Conservation (phyloP, 1,140 invertebrate species). For the Ips typographus region DNA sequence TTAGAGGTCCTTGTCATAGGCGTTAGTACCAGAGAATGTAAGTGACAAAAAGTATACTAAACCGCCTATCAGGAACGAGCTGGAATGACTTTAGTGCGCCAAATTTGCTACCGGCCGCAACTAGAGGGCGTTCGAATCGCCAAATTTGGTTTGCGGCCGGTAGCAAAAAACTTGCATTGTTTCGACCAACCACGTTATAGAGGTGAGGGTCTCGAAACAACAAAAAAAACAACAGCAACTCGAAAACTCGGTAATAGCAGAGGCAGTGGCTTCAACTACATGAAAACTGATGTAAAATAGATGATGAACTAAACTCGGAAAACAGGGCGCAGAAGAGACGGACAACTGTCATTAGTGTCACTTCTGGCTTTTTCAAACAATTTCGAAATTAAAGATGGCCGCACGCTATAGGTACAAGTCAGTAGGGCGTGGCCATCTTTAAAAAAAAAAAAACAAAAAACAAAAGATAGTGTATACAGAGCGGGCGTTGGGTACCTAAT, state of each 20-base stretch:
- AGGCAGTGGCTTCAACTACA: constrained; percentile 24
- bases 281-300: not conserved
- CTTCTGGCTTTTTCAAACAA: too few relatives aligned
- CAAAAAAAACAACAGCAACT: constrained; percentile 41
- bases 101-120: constrained; percentile 13
- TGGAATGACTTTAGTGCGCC: constrained; percentile 20
- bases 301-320: too few relatives aligned
- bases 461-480: not conserved
- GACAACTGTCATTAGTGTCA: too few relatives aligned
- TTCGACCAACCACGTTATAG: constrained; percentile 46
- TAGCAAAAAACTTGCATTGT: constrained; percentile 38
- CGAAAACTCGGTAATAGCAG: constrained; percentile 17
- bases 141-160: constrained; percentile 28
- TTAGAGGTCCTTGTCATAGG: too few relatives aligned
- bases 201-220: constrained; percentile 46
- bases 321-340: not conserved
- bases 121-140: not conserved
- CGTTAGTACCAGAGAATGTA: not conserved
- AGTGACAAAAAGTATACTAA: not conserved
- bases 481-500: constrained; percentile 66
- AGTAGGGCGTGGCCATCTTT: not conserved
- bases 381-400: too few relatives aligned
- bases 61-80: constrained; percentile 31
- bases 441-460: not conserved
- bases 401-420: too few relatives aligned